Evolutionary conservation across 92 coral and sea anemone species (phyloP).

Genomic region (Palythoa grandis): DNA sequence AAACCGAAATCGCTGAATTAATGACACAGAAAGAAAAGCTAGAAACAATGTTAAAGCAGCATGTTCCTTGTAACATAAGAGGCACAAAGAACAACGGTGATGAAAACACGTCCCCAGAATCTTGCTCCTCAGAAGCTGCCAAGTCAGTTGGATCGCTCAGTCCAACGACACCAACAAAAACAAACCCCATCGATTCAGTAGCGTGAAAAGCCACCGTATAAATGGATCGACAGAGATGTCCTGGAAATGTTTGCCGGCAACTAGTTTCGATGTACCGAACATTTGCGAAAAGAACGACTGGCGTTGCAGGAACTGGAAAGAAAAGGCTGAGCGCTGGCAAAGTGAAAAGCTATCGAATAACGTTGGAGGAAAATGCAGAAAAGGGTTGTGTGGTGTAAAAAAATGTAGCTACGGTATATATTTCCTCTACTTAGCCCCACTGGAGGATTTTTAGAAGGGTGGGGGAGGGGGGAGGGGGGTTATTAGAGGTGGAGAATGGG

Average conservation of each 20-base stretch:
- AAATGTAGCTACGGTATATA: too few species aligned
- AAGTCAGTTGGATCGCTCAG: slow-evolving; percentile 11
- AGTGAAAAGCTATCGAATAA: too few species aligned
- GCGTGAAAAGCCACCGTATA: slow-evolving; percentile 1
- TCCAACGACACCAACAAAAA: slow-evolving; percentile 35
- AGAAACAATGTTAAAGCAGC: slow-evolving; percentile 30
- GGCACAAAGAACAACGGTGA: neutral
- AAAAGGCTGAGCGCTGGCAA: too few species aligned
- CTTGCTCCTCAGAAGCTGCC: slow-evolving; percentile 41
- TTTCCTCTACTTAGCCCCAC: too few species aligned
- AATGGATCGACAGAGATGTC: neutral
- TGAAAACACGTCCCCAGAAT: slow-evolving; percentile 21
- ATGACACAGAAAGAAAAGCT: slow-evolving; percentile 37
- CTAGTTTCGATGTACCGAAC: neutral
- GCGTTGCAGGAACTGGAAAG: neutral
- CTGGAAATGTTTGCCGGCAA: neutral
- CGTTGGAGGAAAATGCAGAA: too few species aligned
- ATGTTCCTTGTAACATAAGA: slow-evolving; percentile 24
- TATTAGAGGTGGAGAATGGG: too few species aligned
- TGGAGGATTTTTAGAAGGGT: too few species aligned
- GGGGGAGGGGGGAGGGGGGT: too few species aligned
- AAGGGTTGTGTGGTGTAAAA: too few species aligned
- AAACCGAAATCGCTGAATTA: slow-evolving; percentile 24
- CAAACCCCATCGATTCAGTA: slow-evolving; percentile 33
- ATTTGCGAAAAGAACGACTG: neutral